A percentile compares a stretch with the other conserved stretches of the same genome.
Conservation (phyloP, 2,797 vertebrate genomes). For the Lateolabrax maculatus region DNA sequence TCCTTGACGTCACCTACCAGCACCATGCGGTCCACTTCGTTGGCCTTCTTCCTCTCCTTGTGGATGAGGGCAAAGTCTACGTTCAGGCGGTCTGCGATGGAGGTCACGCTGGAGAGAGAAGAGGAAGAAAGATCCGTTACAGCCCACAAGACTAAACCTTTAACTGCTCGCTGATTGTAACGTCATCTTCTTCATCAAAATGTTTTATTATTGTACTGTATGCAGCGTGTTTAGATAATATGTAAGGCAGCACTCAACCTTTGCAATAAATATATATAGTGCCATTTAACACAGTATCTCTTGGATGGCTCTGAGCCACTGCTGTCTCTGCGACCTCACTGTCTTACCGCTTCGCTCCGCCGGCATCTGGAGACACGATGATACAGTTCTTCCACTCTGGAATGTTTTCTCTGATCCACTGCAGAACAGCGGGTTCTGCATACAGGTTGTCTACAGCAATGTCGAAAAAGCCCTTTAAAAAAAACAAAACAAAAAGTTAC, state of each 20-base stretch:
- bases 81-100: slow-evolving; percentile 94
- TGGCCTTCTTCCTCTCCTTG: slow-evolving; percentile 96
- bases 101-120: slow-evolving; percentile 89
- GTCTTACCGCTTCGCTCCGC: slow-evolving; percentile 93
- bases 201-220: no score
- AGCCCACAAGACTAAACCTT: no score
- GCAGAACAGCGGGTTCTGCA: slow-evolving; percentile 94
- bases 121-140: not conserved
- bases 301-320: no score
- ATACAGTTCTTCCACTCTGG: slow-evolving; percentile 93
- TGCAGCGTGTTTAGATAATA: not conserved
- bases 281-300: not conserved
- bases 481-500: not conserved
- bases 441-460: slow-evolving; percentile 97
- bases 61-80: slow-evolving; percentile 98
- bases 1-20: slow-evolving; percentile 95
- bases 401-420: slow-evolving; percentile 96
- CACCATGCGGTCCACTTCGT: slow-evolving; percentile 97
- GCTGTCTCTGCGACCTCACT: not conserved
- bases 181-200: no score
- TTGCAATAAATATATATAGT: no score
- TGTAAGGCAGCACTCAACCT: not conserved
- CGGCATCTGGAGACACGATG: slow-evolving; percentile 95
- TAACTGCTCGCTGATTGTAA: not conserved
- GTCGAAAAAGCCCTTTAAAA: slow-evolving; percentile 92